Conservation (phyloP, 2,797 vertebrate genomes). For the Spinus pinus region DNA sequence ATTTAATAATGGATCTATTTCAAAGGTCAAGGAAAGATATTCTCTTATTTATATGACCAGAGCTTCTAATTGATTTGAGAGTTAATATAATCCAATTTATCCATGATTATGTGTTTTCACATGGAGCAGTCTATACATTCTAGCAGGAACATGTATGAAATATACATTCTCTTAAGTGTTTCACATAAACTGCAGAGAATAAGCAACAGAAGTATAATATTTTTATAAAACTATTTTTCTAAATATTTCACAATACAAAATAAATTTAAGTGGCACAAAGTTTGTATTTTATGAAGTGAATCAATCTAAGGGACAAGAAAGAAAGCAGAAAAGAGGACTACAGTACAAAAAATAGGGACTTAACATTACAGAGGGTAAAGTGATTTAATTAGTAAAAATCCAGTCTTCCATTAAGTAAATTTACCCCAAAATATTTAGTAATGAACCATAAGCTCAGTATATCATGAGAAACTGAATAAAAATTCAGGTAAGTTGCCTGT, state of each 20-base stretch:
- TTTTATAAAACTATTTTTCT: background rate
- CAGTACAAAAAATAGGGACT: too few relatives aligned
- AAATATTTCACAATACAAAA: background rate
- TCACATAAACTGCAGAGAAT: too few relatives aligned
- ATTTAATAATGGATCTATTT: background rate
- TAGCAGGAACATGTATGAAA: background rate
- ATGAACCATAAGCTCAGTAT: background rate
- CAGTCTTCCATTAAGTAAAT: background rate
- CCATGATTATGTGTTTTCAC: background rate
- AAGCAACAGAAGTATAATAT: too few relatives aligned
- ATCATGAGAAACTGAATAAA: background rate
- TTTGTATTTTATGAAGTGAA: background rate
- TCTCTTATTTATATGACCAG: background rate
- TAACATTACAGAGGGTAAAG: background rate
- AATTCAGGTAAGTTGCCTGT: background rate
- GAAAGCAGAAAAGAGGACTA: too few relatives aligned
- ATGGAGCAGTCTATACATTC: background rate
- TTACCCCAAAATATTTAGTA: background rate
- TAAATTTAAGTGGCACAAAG: background rate
- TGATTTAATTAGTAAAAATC: background rate
- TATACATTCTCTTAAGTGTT: too few relatives aligned
- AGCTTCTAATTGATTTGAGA: background rate
- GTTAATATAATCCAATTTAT: background rate
- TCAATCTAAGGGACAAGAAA: too few relatives aligned
- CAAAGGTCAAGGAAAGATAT: background rate